These are phyloP conservation scores for Thamnophis sirtalis DNA, from an alignment of 2,113 vertebrate genomes.

Conservation along the genomic window DNA sequence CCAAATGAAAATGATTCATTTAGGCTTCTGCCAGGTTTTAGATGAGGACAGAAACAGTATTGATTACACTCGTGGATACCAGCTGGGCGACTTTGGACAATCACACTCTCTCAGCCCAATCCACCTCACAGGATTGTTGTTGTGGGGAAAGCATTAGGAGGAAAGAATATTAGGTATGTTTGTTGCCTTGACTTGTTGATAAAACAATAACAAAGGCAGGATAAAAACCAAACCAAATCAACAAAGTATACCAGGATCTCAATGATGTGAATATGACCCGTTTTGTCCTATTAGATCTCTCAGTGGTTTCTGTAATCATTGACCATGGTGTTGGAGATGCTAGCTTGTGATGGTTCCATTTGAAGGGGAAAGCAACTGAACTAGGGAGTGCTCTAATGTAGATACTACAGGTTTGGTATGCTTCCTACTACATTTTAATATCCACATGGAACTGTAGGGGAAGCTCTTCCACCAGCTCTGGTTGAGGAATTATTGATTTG, in stretches of 20 bases:
- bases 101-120: neutral
- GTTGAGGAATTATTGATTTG: neutral
- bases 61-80: neutral
- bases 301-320: neutral
- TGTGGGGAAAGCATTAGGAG: neutral
- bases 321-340: neutral
- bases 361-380: neutral
- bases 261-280: neutral
- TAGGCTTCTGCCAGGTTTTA: neutral
- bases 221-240: neutral
- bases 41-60: neutral
- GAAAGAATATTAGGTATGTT: neutral
- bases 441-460: neutral
- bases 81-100: too few relatives aligned
- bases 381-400: neutral
- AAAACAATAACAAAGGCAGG: neutral
- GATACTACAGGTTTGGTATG: neutral
- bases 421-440: neutral
- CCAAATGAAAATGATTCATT: neutral
- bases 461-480: neutral
- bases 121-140: neutral
- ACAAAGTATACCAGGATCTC: neutral
- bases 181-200: neutral
- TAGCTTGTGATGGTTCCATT: neutral
- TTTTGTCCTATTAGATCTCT: neutral